Base-by-base conservation (phyloP, 2,888 invertebrate genomes). In the Sinohyriopsis cumingii region DNA sequence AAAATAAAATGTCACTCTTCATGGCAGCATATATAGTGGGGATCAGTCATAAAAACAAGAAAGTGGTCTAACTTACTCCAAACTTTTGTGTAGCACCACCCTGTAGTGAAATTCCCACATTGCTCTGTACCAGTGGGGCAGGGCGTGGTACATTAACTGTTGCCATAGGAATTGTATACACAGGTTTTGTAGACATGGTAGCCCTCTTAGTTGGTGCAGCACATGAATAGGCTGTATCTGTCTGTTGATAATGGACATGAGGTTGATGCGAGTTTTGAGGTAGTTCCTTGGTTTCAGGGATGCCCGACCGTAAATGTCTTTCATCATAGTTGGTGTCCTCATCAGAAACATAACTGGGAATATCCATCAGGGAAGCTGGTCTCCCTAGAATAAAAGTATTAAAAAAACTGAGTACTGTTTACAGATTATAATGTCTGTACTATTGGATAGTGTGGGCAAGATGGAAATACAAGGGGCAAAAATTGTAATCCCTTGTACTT, bases 111-210 rank as follows among this genome's bases (percentile, higher is more conserved):
- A 78, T 68, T 12, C 69, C 73, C 15, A 80, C 81, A 75, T 85
- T 85, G 65, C 79, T 82, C 75, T 86, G 86, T 12, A 85, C 84
- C 57, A 86, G 71, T 18, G 84, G 82, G 28, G 79, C 81, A 22
- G 86, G 86, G 60, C 82, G 72, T 1, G 86, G 86, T 25, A 86
- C 85, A 74, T 69, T 82, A 24, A 86, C 81, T n/a, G 79, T 78
- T 59, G 82, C 82, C 5, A 77, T 63, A 12, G 75, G 62, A 18
- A 45, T 67, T 28, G 54, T 67, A 19, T 65, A 60, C n/a, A 68
- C 19, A 25, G 70, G 63, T 25, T 61, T 63, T 28, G 20, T 55
- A n/a, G 65, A 33, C 20, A 12, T 33, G 22, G 59, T 45, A 45
- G 22, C 54, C 20, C 18, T 67, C 63, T 68, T 54, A 22, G 33